Evolutionary conservation across 2,888 invertebrate species (phyloP).

Genomic region (Hemicrepidius hirtus): DNA sequence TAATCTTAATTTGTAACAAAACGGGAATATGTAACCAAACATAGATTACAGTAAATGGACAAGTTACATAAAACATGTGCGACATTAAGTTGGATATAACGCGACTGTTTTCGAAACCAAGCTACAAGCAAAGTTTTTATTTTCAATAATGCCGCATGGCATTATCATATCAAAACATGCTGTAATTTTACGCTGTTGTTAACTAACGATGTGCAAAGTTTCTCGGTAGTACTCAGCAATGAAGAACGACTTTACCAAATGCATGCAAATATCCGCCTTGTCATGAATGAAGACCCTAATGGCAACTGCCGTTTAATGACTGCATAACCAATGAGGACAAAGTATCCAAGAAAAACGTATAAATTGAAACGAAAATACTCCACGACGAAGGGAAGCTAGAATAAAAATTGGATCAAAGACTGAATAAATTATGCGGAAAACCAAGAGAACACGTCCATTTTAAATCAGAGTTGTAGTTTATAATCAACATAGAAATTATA

Average conservation of each 20-base stretch:
- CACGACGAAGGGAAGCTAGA: conserved; percentile 29
- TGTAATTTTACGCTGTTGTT: conserved; percentile 30
- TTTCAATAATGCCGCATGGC: background rate
- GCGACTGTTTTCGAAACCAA: too few species aligned
- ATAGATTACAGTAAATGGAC: too few species aligned
- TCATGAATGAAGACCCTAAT: conserved; percentile 48
- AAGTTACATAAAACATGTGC: too few species aligned
- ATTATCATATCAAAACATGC: conserved; percentile 45
- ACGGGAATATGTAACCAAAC: too few species aligned
- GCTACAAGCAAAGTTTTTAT: background rate
- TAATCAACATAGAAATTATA: too few species aligned
- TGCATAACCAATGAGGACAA: conserved; percentile 50
- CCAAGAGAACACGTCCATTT: conserved; percentile 6
- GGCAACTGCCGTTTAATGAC: conserved; percentile 50
- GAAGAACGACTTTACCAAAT: conserved; percentile 44
- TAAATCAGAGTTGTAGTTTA: conserved; percentile 17
- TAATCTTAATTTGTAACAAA: too few species aligned
- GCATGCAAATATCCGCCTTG: conserved; percentile 47
- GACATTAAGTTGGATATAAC: too few species aligned
- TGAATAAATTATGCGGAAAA: conserved; percentile 44
- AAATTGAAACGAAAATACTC: conserved; percentile 48
- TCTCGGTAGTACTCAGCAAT: conserved; percentile 11
- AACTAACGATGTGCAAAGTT: conserved; percentile 38
- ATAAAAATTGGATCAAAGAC: conserved; percentile 42
- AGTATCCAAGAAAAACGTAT: conserved; percentile 46